phyloP scores from a whole-genome alignment of 2,113 vertebrate species.

The Muntiacus muntjak region DNA sequence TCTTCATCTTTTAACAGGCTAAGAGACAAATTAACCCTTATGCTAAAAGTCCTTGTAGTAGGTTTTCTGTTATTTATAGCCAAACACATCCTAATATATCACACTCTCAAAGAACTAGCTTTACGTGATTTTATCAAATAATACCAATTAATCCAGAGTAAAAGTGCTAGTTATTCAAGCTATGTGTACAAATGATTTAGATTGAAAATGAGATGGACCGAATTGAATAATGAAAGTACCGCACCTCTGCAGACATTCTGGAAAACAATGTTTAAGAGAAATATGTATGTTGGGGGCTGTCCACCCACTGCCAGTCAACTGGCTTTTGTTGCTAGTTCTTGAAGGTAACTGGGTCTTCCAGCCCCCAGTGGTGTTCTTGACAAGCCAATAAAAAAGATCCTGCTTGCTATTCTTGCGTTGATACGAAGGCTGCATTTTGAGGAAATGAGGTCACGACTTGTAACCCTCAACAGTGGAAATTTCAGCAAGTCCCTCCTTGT shows the following conservation, averaged over 20 bases:
- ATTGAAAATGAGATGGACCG: neutral
- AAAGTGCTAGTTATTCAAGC: neutral
- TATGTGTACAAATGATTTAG: neutral
- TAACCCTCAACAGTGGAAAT: slow-evolving; percentile 4
- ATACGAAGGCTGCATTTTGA: neutral
- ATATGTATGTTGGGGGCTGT: neutral
- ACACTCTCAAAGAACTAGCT: neutral
- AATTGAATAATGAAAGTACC: neutral
- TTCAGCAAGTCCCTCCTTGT: slow-evolving; percentile 31
- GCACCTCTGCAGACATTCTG: neutral
- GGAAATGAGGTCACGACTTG: slow-evolving; percentile 32
- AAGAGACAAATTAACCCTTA: neutral
- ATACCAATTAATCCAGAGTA: neutral
- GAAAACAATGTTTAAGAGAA: slow-evolving; percentile 11
- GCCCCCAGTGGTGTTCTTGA: neutral
- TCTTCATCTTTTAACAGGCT: neutral
- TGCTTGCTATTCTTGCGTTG: slow-evolving; percentile 7
- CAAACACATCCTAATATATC: neutral
- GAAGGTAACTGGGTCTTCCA: neutral
- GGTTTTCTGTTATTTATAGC: neutral
- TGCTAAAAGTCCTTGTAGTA: neutral
- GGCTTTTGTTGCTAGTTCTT: neutral
- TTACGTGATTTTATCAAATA: neutral
- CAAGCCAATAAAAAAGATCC: neutral
- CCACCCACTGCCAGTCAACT: neutral